A percentile compares a stretch with the other conserved stretches of the same genome.
These are phyloP conservation scores for Labeo rohita DNA, from an alignment of 2,113 vertebrate species.

Conservation along the genomic window DNA sequence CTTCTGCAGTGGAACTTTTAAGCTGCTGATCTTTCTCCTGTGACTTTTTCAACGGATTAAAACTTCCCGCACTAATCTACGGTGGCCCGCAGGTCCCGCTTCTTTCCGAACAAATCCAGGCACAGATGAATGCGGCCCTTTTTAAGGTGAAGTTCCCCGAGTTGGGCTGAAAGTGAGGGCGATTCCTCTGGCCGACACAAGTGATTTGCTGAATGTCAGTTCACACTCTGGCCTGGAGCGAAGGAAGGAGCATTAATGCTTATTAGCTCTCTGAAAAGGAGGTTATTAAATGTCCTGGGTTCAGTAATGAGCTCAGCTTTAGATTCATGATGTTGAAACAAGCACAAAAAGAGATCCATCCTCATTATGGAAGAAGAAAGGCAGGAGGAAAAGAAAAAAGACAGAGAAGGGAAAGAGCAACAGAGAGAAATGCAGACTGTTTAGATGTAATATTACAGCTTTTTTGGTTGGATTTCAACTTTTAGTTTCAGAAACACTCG, in stretches of 20 bases:
- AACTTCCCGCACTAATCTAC: constrained; percentile 34
- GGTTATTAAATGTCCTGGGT: constrained; percentile 38
- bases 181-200: constrained; percentile 4
- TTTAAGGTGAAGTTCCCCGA: not conserved
- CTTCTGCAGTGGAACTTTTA: constrained; percentile 28
- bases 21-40: constrained; percentile 23
- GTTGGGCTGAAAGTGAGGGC: not conserved
- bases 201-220: constrained; percentile 55
- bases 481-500: not conserved
- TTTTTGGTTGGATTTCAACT: not conserved
- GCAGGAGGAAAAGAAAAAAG: constrained; percentile 10
- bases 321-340: constrained; percentile 45
- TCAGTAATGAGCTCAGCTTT: constrained; percentile 46
- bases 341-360: constrained; percentile 29
- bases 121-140: not conserved
- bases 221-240: constrained; percentile 19
- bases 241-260: constrained; percentile 43
- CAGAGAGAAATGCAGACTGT: not conserved
- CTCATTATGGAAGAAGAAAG: constrained; percentile 39
- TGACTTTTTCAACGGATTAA: constrained; percentile 37
- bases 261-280: constrained; percentile 42
- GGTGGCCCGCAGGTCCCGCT: constrained; percentile 28
- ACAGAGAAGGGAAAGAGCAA: not conserved
- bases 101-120: constrained; percentile 29
- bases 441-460: not conserved